Base-by-base conservation (phyloP, 1,140 invertebrate species). In the Drosophila micromelanica region DNA sequence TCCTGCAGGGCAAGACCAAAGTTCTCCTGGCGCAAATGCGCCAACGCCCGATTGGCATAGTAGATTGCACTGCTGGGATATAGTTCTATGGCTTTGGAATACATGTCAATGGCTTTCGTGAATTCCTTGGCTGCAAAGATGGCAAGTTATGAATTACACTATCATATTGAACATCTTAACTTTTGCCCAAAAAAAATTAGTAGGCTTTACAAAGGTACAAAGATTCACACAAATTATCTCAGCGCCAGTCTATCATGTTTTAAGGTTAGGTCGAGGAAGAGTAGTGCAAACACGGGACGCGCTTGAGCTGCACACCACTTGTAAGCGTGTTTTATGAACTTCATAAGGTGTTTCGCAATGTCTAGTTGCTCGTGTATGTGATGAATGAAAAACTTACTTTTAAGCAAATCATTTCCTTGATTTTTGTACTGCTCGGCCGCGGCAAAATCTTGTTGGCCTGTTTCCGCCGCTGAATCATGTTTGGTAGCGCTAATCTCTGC, bases 1-100 rank as follows among this genome's bases (percentile, higher is more conserved):
- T 99, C 99, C 30, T 92, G 93, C 38, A 99, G 92, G 0, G 98
- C 98, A 92, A 96, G 98, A 27, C 98, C 98, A 93, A 98, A 99
- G 91, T 96, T 97, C 93, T 99, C 98, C 48, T 95, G 95, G 80
- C 96, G 96, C 40, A 99, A 93, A 92, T 99, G 98, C 12, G 98
- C 96, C 93, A 99, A 96, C 94, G 98, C 99, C 78, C 99, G 95
- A 93, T 99, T 99, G 1, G 96, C 97, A 93, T 96, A 98, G 91
- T 96, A 98, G 30, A 97, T 95, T 17, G 98, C 97, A 86, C 95
- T 94, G 30, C 92, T 95, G 4, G 97, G 96, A 92, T 98, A 96
- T 78, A 96, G 93, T 72, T 97, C 96, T 92, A 99, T 99, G 71
- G 98, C 98, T 94, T 97, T 94, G 74, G 96, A 94, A 93, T 99